Base-by-base conservation (phyloP, 2,888 invertebrate genomes). In the Eucera pruinosa region DNA sequence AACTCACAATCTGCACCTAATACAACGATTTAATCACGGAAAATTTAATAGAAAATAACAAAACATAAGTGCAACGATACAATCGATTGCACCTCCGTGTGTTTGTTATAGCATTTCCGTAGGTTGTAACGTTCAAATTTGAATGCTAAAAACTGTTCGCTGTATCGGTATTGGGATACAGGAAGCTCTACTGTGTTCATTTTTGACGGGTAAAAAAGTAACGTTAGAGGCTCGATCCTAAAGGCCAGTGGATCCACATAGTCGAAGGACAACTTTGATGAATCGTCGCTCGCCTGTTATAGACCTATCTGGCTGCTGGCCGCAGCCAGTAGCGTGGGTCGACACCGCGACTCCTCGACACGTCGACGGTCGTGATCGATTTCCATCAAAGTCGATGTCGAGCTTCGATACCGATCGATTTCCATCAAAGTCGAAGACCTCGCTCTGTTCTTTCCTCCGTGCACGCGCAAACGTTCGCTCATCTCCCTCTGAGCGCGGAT, bases 361-460 rank as follows among this genome's bases (percentile, higher is more conserved):
- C 74, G 78, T 80, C 77, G 65, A 62, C 77, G 81, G 81, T 81
- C 82, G 79, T 76, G 82, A 81, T 79, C 82, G 81, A 82, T 81
- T 82, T 82, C 82, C 82, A 82, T 82, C 82, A 82, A 82, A 82
- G 82, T 79, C 82, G 81, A 72, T 82, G 82, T 69, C 79, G 80
- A 67, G 78, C 66, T 39, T 66, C 68, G 81, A 81, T 81, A 75
- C 78, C 78, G 81, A 74, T 81, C 81, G 65, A 81, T 66, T 78
- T 78, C 75, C 76, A 76, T 82, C 80, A 76, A 84, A 81, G 75
- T 80, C 78, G 67, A 78, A 66, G 67, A 80, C 79, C 79, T 79
- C 79, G 79, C 79, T 78, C 73, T 61, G 58, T 67, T 67, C 64
- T 18, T 11, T 43, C 27, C 23, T 11, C n/a, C 30, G 20, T 13